Base-by-base conservation (phyloP, 2,797 vertebrate species). In the Distichodus sexfasciatus region DNA sequence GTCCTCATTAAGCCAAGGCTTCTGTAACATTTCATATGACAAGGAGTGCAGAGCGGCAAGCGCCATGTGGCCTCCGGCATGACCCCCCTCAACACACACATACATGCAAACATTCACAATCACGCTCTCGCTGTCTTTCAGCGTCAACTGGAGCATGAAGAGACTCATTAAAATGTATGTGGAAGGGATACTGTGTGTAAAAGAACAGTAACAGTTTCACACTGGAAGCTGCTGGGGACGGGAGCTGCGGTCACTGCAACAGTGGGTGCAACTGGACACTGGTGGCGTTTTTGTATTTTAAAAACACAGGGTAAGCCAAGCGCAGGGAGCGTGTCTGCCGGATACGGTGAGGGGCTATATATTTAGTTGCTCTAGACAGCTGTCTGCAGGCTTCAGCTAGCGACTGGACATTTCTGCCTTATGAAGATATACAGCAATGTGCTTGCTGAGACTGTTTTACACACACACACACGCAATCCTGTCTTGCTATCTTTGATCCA, bases 351-450 rank as follows among this genome's bases (percentile, higher is more conserved):
- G 4, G 55, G 19, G 41, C 3, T 28, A 15, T 63, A 87, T 85
- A 82, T 89, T 87, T 89, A 89, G 85, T 75, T 71, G 35, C 31
- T 31, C 67, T 74, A 65, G 71, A 81, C 84, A 87, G 82, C 82
- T 85, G 83, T 68, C 23, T 0, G 66, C 63, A 38, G 51, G 75
- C 54, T 28, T 65, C 75, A 60, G 69, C 78, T 83, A 76, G 46
- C 76, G 64, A 54, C 64, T 36, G 68, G 67, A 79, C 50, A 73
- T 75, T 65, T 24, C 59, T 71, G 51, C 11, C 21, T 50, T 58
- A 50, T 47, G 26, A 68, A 67, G 7, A 47, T 41, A 36, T 57
- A 68, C 6, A 40, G 29, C 31, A 48, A 14, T 28, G 10, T 5
- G n/a, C 14, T 58, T 15, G 12, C 26, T 47, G 15, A 35, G 23